A percentile compares a stretch with the other conserved stretches of the same genome.
Conservation (phyloP, 2,113 vertebrate genomes). For the Tupaia chinensis region DNA sequence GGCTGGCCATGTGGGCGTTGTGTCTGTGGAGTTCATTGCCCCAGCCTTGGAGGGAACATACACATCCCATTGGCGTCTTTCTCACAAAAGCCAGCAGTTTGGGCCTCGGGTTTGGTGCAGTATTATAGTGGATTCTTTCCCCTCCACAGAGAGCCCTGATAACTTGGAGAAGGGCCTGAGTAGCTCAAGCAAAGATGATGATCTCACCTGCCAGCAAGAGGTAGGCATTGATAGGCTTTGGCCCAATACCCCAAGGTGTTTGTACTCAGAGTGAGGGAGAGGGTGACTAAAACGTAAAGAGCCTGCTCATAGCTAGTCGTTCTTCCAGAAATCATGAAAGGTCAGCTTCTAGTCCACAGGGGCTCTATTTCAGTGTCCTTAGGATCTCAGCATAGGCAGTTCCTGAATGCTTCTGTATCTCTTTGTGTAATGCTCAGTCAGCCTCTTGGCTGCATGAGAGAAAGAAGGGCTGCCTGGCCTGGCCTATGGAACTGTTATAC, state of each 20-base stretch:
- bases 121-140: slow-evolving; percentile 93
- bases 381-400: neutral
- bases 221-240: slow-evolving; percentile 85
- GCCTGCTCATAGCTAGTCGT: neutral
- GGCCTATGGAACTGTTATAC: neutral
- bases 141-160: slow-evolving; percentile 74
- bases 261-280: neutral
- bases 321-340: neutral
- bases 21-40: slow-evolving; percentile 96
- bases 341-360: neutral
- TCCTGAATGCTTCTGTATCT: neutral
- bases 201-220: slow-evolving; percentile 86
- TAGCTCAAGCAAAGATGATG: slow-evolving; percentile 64
- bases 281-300: neutral
- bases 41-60: slow-evolving; percentile 96
- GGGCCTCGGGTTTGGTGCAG: slow-evolving; percentile 99
- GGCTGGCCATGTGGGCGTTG: slow-evolving; percentile 94
- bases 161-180: slow-evolving; percentile 65
- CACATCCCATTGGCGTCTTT: slow-evolving; percentile 98
- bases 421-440: neutral
- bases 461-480: neutral
- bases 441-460: neutral
- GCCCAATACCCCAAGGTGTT: neutral
- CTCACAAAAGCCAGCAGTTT: slow-evolving; percentile 96
- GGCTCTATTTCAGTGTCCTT: neutral